Evolutionary conservation across 2,113 vertebrate genomes (phyloP), one percentile per base, ranked within the genome.

Genomic region (Halichoeres trimaculatus): DNA sequence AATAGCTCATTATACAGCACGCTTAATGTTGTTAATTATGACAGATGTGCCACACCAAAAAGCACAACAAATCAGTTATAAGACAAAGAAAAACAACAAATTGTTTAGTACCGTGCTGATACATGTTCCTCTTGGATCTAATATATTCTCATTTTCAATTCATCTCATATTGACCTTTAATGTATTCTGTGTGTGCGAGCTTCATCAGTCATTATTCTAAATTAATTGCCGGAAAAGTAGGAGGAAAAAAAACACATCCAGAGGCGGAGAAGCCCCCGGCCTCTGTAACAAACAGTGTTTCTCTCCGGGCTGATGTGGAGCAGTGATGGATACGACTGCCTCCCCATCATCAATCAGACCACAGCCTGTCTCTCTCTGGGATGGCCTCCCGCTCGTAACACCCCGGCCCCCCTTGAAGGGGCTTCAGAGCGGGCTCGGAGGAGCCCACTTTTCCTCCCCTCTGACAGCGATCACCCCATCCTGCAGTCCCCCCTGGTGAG

Each of bases 331-430:
- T 91, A 71, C 63, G 9, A 69, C 10, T 40, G 78, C 71, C 58
- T 76, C 72, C 8, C 30, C 45, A 63, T 88, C 90, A 92, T 93
- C 88, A 87, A 90, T 92, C 90, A 93, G 87, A 36, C 61, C 8
- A 5, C 48, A 1, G 80, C 74, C 53, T 81, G 75, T 87, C 81
- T 64, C 84, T 85, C 73, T 34, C 64, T 45, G 71, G 80, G 62
- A 79, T 54, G 69, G 70, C 43, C 72, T 74, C 59, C 54, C 11
- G 8, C 64, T 53, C 68, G 53, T 30, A 58, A 54, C 62, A 48
- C 70, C 61, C 8, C 2, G 13, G 45, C 68, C 74, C 73, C 52
- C 68, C 57, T 54, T 45, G 48, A 22, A 74, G 77, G 56, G 56
- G 41, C 51, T 70, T 62, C 19, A 2, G 58, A 69, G 76, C 64